Evolutionary conservation across 1,140 invertebrate genomes (phyloP), one percentile per base, ranked within the genome.

Genomic region (Drosophila insularis): DNA sequence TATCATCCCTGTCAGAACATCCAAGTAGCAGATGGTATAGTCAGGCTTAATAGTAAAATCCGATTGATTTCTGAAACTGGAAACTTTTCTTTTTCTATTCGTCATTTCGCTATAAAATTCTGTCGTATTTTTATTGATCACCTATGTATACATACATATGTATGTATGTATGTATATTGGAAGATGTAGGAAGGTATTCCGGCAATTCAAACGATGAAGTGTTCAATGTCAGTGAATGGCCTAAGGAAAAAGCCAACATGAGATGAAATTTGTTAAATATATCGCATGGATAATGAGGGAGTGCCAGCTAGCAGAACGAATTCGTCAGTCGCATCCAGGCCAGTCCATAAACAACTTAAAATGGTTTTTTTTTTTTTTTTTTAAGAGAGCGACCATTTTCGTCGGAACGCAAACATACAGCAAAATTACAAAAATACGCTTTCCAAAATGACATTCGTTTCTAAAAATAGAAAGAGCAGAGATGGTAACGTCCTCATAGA

Each of bases 301-400:
- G 39, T 43, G 39, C n/a, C 39, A 14, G 4, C n/a, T 4, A 13
- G n/a, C n/a, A 43, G 39, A 43, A 4, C 8, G 10, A 43, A 43
- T 14, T 43, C 23, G n/a, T 31, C 55, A 58, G 60, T 69, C 14
- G 46, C 54, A 10, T n/a, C 37, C 14, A 11, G 32, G 65, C 7
- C 56, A 31, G 43, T 65, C 60, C 74, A 64, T 76, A 68, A 68
- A 74, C 59, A 63, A 74, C 63, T 58, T 58, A 37, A 19, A 7
- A 21, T 19, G 32, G 13, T 54, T 61, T 43, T 65, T 17, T 53
- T 13, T 50, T 37, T 14, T n/a, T 56, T 35, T 10, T 35, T 17
- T 27, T n/a, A 14, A 32, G 31, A 32, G 32, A 35, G 32, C n/a
- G n/a, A 8, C 27, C 23, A 14, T 7, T n/a, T 32, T 10, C 43